Evolutionary conservation across 2,113 vertebrate genomes (phyloP).

Genomic region (Ceyx melanurus): DNA sequence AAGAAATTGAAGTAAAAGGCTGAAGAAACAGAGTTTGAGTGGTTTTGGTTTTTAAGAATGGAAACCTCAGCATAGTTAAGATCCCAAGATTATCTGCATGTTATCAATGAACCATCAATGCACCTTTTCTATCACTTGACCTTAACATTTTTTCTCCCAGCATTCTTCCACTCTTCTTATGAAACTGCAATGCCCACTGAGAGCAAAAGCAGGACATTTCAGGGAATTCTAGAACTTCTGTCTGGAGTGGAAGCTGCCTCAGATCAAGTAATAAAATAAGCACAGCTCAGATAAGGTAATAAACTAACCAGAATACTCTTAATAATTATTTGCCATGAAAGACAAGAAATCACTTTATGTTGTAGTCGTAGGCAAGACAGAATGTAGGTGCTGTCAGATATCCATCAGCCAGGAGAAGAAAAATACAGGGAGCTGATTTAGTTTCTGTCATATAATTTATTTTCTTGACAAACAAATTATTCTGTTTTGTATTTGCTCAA

Average conservation of each 20-base stretch:
- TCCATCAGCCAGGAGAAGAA: neutral
- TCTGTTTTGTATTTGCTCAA: neutral
- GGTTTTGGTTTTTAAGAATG: neutral
- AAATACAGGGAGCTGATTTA: neutral
- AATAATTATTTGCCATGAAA: neutral
- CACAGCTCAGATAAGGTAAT: neutral
- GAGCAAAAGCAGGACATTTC: neutral
- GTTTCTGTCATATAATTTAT: neutral
- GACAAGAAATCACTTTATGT: neutral
- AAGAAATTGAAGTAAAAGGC: neutral
- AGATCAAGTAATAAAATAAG: neutral
- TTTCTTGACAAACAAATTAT: neutral
- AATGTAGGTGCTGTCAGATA: neutral
- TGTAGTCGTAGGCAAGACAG: neutral
- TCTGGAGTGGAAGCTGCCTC: neutral
- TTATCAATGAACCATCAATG: neutral
- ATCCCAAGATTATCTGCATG: neutral
- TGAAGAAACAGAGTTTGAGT: neutral
- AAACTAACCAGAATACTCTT: neutral
- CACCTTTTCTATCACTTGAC: neutral
- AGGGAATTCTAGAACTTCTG: neutral
- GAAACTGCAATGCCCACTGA: neutral
- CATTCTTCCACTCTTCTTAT: neutral
- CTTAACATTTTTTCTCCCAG: neutral
- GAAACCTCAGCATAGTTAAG: neutral